These are phyloP conservation scores for Lymantria dispar DNA, from an alignment of 2,888 invertebrate genomes.

Conservation along the genomic window DNA sequence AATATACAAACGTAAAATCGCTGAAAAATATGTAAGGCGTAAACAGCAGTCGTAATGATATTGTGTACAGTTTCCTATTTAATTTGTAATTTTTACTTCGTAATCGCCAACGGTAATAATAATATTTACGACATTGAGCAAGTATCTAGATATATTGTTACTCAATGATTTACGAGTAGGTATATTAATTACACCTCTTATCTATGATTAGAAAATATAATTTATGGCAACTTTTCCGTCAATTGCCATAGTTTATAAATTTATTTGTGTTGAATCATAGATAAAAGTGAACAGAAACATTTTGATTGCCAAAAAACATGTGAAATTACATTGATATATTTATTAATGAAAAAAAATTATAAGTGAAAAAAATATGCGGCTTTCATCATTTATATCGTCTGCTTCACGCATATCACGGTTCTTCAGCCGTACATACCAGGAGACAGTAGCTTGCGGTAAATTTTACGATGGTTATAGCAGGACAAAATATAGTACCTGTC, in stretches of 20 bases:
- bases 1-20: no score
- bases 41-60: no score
- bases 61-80: no score
- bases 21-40: no score
- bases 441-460: neutral
- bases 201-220: no score
- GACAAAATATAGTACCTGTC: conserved; percentile 47
- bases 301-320: neutral
- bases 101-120: no score
- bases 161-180: no score
- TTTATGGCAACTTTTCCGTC: no score
- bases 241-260: neutral
- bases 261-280: neutral
- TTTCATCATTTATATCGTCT: conserved; percentile 18
- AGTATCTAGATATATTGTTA: no score
- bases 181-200: no score
- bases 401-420: conserved; percentile 12
- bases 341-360: conserved; percentile 8
- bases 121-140: no score
- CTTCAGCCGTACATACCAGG: neutral
- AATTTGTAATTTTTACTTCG: no score
- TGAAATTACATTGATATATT: neutral
- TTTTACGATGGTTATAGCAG: conserved; percentile 2
- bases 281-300: conserved; percentile 6
- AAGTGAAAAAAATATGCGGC: conserved; percentile 26